Evolutionary conservation across 23 tunicate species (phyloP).

Genomic region (Corella eumyota): DNA sequence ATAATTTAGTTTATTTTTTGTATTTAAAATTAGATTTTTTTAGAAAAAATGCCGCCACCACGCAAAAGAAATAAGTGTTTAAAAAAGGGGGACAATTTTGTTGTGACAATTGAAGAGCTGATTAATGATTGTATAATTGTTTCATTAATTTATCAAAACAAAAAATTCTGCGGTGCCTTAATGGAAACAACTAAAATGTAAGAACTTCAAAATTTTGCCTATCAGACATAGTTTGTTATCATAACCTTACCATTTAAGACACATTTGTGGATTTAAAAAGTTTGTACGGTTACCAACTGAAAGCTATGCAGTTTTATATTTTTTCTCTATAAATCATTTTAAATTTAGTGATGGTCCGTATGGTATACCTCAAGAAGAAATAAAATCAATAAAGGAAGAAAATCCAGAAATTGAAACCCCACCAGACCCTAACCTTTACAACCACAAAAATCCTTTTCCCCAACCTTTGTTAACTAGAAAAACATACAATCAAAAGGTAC

Average conservation of each 20-base stretch:
- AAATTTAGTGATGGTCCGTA: slow-evolving; percentile 51
- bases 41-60: slow-evolving; percentile 17
- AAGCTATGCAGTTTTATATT: too few relatives aligned
- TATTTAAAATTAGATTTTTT: not conserved
- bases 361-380: slow-evolving; percentile 24
- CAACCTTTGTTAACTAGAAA: slow-evolving; percentile 36
- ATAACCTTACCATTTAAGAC: too few relatives aligned
- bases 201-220: too few relatives aligned
- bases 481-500: slow-evolving; percentile 43
- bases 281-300: too few relatives aligned
- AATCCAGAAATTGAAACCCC: slow-evolving; percentile 10
- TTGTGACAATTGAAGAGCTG: slow-evolving; percentile 60
- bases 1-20: not conserved
- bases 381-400: slow-evolving; percentile 8
- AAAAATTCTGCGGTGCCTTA: slow-evolving; percentile 53
- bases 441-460: slow-evolving; percentile 46
- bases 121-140: slow-evolving; percentile 58
- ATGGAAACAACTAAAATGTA: slow-evolving; percentile 74
- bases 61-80: slow-evolving; percentile 6
- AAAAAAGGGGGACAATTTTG: slow-evolving; percentile 66
- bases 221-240: too few relatives aligned
- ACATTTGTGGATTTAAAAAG: too few relatives aligned
- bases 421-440: slow-evolving; percentile 6
- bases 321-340: too few relatives aligned
- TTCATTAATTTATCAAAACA: slow-evolving; percentile 26